phyloP scores from a whole-genome alignment of 2,888 invertebrate species.

The Nemurella pictetii region DNA sequence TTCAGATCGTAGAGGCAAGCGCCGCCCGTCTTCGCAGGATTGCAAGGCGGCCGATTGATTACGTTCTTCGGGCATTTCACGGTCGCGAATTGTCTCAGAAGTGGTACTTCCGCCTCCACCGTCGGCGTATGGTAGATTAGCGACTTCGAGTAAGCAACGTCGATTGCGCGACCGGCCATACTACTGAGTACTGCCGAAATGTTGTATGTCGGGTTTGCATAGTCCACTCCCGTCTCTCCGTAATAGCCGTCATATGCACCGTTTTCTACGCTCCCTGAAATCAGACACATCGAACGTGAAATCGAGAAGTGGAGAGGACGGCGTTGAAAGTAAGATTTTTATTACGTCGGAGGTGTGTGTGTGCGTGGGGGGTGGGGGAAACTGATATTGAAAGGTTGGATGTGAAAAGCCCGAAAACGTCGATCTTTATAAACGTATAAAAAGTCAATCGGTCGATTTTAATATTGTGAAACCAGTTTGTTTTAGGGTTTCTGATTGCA shows the following conservation, averaged over 20 bases:
- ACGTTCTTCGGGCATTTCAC: conserved; percentile 48
- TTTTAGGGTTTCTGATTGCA: too few species aligned
- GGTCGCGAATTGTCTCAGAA: conserved; percentile 52
- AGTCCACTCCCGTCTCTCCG: conserved; percentile 52
- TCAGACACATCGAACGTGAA: neutral
- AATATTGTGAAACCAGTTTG: too few species aligned
- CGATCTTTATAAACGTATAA: too few species aligned
- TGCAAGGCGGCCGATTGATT: conserved; percentile 29
- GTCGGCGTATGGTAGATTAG: conserved; percentile 45
- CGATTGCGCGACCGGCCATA: conserved; percentile 51
- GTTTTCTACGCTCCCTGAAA: conserved; percentile 45
- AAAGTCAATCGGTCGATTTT: too few species aligned
- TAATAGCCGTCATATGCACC: conserved; percentile 54
- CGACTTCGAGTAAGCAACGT: conserved; percentile 42
- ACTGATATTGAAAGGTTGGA: too few species aligned
- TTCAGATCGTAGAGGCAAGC: conserved; percentile 72
- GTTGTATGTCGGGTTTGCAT: conserved; percentile 52
- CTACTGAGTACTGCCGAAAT: conserved; percentile 52
- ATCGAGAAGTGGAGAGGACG: too few species aligned
- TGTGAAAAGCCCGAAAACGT: too few species aligned
- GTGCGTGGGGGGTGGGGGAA: too few species aligned
- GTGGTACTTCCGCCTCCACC: conserved; percentile 50
- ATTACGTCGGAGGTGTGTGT: too few species aligned
- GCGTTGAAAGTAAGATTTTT: too few species aligned
- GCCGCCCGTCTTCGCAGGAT: conserved; percentile 28